Percentiles rank a stretch among this genome's conserved stretches.
Conservation (phyloP, 1,140 invertebrate species). For the Drosophila lacteicornis region DNA sequence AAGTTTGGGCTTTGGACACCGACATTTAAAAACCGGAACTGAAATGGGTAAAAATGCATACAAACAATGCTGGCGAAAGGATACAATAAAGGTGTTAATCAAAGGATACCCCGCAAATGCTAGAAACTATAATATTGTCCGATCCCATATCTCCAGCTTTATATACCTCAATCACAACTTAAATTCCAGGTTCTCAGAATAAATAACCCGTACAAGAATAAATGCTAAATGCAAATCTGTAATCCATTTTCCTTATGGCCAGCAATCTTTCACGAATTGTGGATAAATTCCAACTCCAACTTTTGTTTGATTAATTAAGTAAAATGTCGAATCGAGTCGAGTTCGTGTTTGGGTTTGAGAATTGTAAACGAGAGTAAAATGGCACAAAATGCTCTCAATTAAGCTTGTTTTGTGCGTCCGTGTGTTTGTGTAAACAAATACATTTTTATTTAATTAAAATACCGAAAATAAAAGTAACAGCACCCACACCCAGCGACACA, state of each 20-base stretch:
- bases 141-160: too few species aligned
- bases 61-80: not conserved
- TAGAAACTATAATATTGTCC: too few species aligned
- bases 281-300: not conserved
- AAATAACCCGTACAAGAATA: not conserved
- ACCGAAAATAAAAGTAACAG: constrained; percentile 44
- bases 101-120: not conserved
- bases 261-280: not conserved
- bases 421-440: constrained; percentile 31
- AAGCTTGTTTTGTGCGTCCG: constrained; percentile 32
- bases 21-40: constrained; percentile 51
- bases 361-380: constrained; percentile 24
- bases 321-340: constrained; percentile 5
- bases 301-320: constrained; percentile 37
- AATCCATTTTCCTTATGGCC: constrained; percentile 2
- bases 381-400: constrained; percentile 46
- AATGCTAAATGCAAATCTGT: not conserved
- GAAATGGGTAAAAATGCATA: constrained; percentile 11
- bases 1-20: constrained; percentile 34
- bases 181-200: not conserved
- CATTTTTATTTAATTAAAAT: constrained; percentile 59
- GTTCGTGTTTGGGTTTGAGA: constrained; percentile 2
- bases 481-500: constrained; percentile 23
- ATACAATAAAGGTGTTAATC: not conserved
- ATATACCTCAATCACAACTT: not conserved